Evolutionary conservation across 2,113 vertebrate genomes (phyloP).

Genomic region (Brachirus orientalis): DNA sequence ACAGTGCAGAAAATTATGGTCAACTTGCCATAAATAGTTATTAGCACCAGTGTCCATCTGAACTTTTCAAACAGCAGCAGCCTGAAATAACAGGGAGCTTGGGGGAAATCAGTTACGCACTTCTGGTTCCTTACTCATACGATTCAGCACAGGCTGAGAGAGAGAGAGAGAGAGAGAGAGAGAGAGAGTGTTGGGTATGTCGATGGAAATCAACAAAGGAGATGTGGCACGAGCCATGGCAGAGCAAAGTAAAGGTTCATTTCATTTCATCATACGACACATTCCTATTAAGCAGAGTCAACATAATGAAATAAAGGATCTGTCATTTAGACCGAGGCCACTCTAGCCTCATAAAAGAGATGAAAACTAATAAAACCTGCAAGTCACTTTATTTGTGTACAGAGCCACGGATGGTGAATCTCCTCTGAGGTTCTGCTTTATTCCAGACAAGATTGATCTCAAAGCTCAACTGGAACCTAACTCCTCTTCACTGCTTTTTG

Average conservation of each 20-base stretch:
- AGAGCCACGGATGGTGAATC: slow-evolving; percentile 9
- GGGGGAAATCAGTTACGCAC: neutral
- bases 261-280: neutral
- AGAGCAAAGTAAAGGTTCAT: neutral
- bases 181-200: neutral
- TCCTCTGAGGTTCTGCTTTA: slow-evolving; percentile 20
- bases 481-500: slow-evolving; percentile 29
- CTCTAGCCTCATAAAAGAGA: slow-evolving; percentile 36
- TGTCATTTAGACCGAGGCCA: slow-evolving; percentile 39
- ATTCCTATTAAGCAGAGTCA: slow-evolving; percentile 21
- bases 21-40: slow-evolving; percentile 23
- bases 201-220: neutral
- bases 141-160: slow-evolving; percentile 7
- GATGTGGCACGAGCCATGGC: neutral
- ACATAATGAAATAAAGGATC: slow-evolving; percentile 42
- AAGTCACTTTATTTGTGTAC: slow-evolving; percentile 34
- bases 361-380: slow-evolving; percentile 36
- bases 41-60: slow-evolving; percentile 4
- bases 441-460: slow-evolving; percentile 52
- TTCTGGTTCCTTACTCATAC: neutral
- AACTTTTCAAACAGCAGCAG: slow-evolving; percentile 7
- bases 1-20: slow-evolving; percentile 14
- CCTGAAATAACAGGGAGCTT: slow-evolving; percentile 3
- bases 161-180: neutral
- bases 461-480: slow-evolving; percentile 34